These are phyloP conservation scores for Pandemis heparana DNA, from an alignment of 2,888 invertebrate species.

Conservation along the genomic window DNA sequence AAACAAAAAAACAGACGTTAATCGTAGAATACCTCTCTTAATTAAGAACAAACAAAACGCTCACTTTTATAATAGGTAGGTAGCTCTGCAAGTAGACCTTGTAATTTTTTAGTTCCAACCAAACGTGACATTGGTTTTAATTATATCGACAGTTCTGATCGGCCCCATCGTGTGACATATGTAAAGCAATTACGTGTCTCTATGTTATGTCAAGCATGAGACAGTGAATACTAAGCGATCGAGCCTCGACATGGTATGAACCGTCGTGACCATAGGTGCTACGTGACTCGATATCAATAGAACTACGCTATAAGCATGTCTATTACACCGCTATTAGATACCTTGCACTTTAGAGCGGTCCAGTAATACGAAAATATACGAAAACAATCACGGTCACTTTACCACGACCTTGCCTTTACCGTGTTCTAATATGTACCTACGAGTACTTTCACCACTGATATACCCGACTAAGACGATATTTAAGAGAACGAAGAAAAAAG, in stretches of 20 bases:
- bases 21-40: neutral
- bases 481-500: neutral
- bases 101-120: neutral
- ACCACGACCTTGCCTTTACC: no score
- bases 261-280: slow-evolving; percentile 15
- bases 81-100: neutral
- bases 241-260: slow-evolving; percentile 26
- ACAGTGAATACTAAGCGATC: slow-evolving; percentile 24
- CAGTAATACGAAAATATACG: neutral
- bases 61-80: neutral
- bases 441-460: neutral
- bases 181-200: slow-evolving; percentile 5
- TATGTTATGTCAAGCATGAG: slow-evolving; percentile 8
- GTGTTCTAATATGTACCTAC: no score
- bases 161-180: neutral
- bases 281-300: slow-evolving; percentile 11
- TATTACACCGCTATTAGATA: neutral
- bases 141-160: slow-evolving; percentile 1
- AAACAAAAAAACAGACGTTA: no score
- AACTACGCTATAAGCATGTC: neutral
- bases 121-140: slow-evolving; percentile 6
- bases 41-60: neutral
- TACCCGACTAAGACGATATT: neutral
- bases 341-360: neutral
- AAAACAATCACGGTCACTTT: neutral